Percentiles rank a stretch among this genome's conserved stretches.
These are phyloP conservation scores for Chlorocebus sabaeus DNA, from an alignment of 2,113 vertebrate genomes.

Conservation along the genomic window DNA sequence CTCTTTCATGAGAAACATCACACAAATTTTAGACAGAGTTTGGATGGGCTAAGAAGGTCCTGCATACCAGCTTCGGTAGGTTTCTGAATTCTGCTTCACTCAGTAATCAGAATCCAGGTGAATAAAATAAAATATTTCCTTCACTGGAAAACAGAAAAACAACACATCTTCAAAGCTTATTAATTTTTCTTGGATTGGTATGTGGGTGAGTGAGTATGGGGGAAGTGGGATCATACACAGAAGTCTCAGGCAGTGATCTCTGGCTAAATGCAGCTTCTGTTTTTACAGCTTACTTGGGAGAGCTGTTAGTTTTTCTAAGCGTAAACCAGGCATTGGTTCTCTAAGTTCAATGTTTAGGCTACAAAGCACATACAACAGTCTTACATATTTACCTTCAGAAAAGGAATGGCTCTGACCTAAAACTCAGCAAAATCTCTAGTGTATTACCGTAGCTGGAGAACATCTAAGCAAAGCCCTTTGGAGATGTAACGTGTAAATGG, in stretches of 20 bases:
- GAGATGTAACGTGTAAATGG: slow-evolving; percentile 53
- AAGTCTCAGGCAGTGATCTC: slow-evolving; percentile 19
- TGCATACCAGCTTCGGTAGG: background rate
- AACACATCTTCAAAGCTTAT: slow-evolving; percentile 46
- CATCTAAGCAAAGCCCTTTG: slow-evolving; percentile 62
- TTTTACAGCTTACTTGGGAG: slow-evolving; percentile 78
- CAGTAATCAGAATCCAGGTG: slow-evolving; percentile 12
- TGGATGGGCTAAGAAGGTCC: background rate
- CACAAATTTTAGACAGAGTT: slow-evolving; percentile 31
- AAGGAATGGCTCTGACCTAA: slow-evolving; percentile 62
- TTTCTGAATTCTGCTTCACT: slow-evolving; percentile 39
- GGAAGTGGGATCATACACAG: slow-evolving; percentile 26
- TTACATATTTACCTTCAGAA: slow-evolving; percentile 66
- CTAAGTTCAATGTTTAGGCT: slow-evolving; percentile 78
- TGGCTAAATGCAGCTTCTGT: slow-evolving; percentile 73
- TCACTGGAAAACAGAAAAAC: background rate
- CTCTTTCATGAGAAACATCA: slow-evolving; percentile 24
- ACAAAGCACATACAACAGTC: slow-evolving; percentile 66
- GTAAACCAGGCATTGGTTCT: slow-evolving; percentile 63
- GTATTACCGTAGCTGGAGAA: slow-evolving; percentile 51
- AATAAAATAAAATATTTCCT: slow-evolving; percentile 30
- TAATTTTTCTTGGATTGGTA: slow-evolving; percentile 44
- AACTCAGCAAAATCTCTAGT: slow-evolving; percentile 49
- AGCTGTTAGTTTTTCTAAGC: slow-evolving; percentile 79
- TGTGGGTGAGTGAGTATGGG: background rate